Evolutionary conservation across 1,140 invertebrate genomes (phyloP), one percentile per base, ranked within the genome.

Genomic region (Bombus sibiricus): DNA sequence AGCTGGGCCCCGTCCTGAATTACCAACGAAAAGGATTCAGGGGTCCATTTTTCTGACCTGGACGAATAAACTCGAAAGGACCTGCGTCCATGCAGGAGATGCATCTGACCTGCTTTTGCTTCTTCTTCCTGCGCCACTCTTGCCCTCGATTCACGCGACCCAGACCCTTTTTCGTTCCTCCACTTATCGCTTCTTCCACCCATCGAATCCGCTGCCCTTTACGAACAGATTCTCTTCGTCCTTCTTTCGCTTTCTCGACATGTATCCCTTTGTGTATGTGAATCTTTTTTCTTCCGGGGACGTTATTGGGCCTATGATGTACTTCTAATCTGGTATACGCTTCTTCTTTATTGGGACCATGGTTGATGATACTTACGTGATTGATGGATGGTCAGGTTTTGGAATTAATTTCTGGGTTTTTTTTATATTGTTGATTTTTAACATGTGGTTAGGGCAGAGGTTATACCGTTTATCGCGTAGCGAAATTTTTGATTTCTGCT

Each of bases 61-160:
- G 93, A 90, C 93, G 94, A 94, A 93, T 93, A 93, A 93, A 93
- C 93, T 92, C 94, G 90, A 94, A 94, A 94, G 92, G 93, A 95
- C 94, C 93, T 94, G 94, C 92, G 90, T 92, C 91, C 92, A 92
- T 93, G 88, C 87, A 80, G 32, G 87, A 92, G 91, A 92, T 94
- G 91, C 91, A 86, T 92, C 90, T 92, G 92, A 88, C 89, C 89
- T 92, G 91, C 64, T 81, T 76, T 62, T 62, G 12, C 72, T 73
- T 91, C 86, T 62, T 88, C 57, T 22, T 57, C 5, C 75, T 57
- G 32, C 47, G 73, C 43, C 57, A 84, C 73, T 72, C 75, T 69
- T 86, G 73, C 62, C 85, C 90, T 91, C 91, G 88, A 93, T 94
- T 93, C 91, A 93, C 91, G 89, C 77, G 25, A n/a, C 28, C 72